Conservation (phyloP, 2,888 invertebrate genomes). For the Dicycla oo region DNA sequence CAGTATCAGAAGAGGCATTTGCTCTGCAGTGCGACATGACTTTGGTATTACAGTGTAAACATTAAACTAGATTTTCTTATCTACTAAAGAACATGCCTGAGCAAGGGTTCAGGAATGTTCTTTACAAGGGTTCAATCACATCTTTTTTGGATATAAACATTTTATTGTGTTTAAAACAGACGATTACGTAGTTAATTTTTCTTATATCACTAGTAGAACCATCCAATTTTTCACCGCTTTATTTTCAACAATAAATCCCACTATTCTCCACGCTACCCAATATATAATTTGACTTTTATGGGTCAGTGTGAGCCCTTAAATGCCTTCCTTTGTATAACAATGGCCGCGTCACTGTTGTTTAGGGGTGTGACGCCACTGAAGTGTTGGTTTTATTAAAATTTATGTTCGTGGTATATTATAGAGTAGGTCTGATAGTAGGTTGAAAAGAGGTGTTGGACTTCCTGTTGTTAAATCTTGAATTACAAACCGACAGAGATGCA, state of each 20-base stretch:
- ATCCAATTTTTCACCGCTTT: slow-evolving; percentile 8
- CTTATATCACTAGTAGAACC: background rate
- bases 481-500: slow-evolving; percentile 16
- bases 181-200: background rate
- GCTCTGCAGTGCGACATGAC: background rate
- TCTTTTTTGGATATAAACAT: too few relatives aligned
- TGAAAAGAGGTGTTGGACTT: slow-evolving; percentile 27
- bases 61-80: too few relatives aligned
- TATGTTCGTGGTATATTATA: slow-evolving; percentile 19
- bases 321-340: slow-evolving; percentile 34
- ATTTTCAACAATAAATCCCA: slow-evolving; percentile 31
- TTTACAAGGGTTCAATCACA: too few relatives aligned
- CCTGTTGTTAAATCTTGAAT: slow-evolving; percentile 21
- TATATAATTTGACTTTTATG: slow-evolving; percentile 58
- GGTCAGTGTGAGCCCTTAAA: slow-evolving; percentile 51
- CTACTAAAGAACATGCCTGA: background rate
- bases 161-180: slow-evolving; percentile 15
- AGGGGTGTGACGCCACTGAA: slow-evolving; percentile 40
- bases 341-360: slow-evolving; percentile 26
- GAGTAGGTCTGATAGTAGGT: background rate
- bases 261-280: slow-evolving; percentile 40
- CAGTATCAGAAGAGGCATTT: background rate
- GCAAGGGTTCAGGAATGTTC: too few relatives aligned
- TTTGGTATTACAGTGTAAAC: too few relatives aligned
- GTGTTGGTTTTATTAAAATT: slow-evolving; percentile 43